phyloP scores from a whole-genome alignment of 2,888 invertebrate species.

The Acleris laterana region DNA sequence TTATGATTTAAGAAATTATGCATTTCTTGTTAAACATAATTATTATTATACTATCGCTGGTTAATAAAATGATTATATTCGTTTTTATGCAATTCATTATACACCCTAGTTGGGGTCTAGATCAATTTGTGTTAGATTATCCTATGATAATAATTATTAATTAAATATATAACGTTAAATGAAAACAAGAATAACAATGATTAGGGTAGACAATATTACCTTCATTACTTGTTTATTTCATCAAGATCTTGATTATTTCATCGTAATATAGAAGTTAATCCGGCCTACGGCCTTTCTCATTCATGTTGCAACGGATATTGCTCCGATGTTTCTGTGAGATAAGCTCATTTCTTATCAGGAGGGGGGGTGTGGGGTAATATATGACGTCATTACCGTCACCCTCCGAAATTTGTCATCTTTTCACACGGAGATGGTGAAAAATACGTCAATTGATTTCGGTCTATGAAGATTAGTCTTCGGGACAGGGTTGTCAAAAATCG shows the following conservation, averaged over 20 bases:
- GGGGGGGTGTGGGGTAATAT: slow-evolving; percentile 50
- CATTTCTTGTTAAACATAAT: too few relatives aligned
- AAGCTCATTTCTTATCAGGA: slow-evolving; percentile 67
- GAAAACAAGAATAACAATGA: too few relatives aligned
- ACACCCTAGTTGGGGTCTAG: too few relatives aligned
- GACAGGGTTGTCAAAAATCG: not conserved
- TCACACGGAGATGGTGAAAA: slow-evolving; percentile 16
- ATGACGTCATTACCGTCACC: slow-evolving; percentile 52
- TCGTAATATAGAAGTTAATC: not conserved
- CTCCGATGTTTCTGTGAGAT: slow-evolving; percentile 62
- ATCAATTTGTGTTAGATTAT: too few relatives aligned
- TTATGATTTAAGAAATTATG: too few relatives aligned
- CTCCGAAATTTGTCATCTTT: slow-evolving; percentile 41
- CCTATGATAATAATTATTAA: too few relatives aligned
- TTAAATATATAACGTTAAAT: too few relatives aligned
- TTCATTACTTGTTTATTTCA: too few relatives aligned
- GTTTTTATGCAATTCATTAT: too few relatives aligned
- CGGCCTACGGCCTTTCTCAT: slow-evolving; percentile 40
- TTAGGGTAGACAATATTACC: too few relatives aligned
- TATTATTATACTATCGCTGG: too few relatives aligned
- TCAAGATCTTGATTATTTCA: not conserved
- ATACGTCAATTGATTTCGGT: slow-evolving; percentile 23
- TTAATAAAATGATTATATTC: too few relatives aligned
- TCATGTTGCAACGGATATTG: slow-evolving; percentile 57
- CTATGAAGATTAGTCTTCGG: not conserved